Percentiles rank a stretch among this genome's conserved stretches.
Evolutionary conservation across 2,797 vertebrate genomes (phyloP).

Genomic region (Esox masquinongy): DNA sequence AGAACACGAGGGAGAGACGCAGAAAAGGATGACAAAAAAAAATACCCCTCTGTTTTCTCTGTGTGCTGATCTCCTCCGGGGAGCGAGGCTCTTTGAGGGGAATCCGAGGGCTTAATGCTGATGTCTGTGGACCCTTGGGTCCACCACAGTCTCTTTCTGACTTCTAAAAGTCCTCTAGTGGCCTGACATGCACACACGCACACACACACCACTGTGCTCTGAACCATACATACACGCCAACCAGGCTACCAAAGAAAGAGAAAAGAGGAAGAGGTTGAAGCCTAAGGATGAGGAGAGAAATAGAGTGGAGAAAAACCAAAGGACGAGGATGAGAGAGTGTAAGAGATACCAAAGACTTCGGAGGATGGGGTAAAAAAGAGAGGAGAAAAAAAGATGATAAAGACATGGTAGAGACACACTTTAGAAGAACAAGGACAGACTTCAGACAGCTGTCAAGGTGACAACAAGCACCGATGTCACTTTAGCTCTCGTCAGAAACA

Average conservation of each 20-base stretch:
- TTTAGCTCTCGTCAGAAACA: constrained; percentile 29
- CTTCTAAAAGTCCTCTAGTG: constrained; percentile 66
- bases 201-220: not conserved
- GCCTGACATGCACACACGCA: constrained; percentile 24
- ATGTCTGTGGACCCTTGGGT: not conserved
- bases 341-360: not conserved
- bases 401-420: constrained; percentile 24
- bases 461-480: constrained; percentile 51
- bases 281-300: not conserved
- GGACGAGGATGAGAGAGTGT: not conserved
- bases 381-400: not conserved
- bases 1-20: constrained; percentile 36
- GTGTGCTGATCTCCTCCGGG: constrained; percentile 48
- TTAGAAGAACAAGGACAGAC: constrained; percentile 45
- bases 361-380: not conserved
- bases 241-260: not conserved
- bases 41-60: constrained; percentile 61
- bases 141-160: constrained; percentile 48
- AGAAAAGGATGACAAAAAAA: constrained; percentile 43
- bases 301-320: not conserved
- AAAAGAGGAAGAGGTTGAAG: not conserved
- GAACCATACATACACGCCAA: not conserved
- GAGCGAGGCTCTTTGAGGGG: constrained; percentile 51
- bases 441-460: constrained; percentile 65
- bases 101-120: constrained; percentile 56